Base-by-base conservation (phyloP, 2,888 invertebrate species). In the Athalia rosae region DNA sequence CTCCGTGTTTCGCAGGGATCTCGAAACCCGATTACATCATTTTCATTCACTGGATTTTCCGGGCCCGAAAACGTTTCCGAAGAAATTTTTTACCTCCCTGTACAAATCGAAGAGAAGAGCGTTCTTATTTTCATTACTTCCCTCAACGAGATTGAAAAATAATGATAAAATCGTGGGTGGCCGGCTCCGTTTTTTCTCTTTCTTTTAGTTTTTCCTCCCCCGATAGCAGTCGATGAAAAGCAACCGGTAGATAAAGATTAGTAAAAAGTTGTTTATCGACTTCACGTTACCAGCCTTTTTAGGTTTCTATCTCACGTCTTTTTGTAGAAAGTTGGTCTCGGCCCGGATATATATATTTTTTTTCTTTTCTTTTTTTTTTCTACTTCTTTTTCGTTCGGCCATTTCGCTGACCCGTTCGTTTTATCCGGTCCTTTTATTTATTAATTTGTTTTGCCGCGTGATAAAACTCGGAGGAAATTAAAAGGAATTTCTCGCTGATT, bases 191-290 rank as follows among this genome's bases (percentile, higher is more conserved):
- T 53, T 53, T 8, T 53, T 53, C 15, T 15, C 15, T 8, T 13
- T 11, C 6, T 5, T 9, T 43, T 11, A 4, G 11, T 41, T n/a
- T 11, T 62, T 3, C 7, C n/a, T 28, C n/a, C 4, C 28, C 9
- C 41, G 2, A 6, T 62, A 41, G 2, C 2, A 28, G 45, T 13
- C 47, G 64, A 64, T 64, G 64, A 47, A 47, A 47, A 15, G 47
- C 13, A 45, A 45, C 64, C 8, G 47, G 9, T n/a, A 47, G 47
- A 64, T 64, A 53, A 67, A 67, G 53, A 28, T 41, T 67, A 53
- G 53, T n/a, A 28, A 53, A 67, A 67, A 67, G 67, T 67, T 50
- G 53, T 67, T 50, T 67, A 53, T 67, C 67, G 53, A 67, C 50
- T 67, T 67, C 28, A 28, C 67, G 28, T 53, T 13, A 15, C 67